Conservation (phyloP, 2,797 vertebrate species). For the Triplophysa bombifrons region DNA sequence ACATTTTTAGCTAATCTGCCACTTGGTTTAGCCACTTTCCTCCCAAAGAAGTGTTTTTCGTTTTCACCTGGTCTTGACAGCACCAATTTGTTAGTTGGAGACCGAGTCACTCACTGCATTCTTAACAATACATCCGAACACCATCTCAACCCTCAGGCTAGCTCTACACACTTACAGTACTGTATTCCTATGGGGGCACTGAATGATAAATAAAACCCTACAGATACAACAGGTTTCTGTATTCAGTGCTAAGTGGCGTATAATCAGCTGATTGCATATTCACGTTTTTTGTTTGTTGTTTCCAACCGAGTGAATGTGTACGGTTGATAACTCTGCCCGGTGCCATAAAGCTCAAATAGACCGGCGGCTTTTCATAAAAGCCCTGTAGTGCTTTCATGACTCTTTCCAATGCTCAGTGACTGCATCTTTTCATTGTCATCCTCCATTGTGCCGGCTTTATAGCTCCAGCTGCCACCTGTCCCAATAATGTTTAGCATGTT, state of each 20-base stretch:
- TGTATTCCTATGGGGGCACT: background rate
- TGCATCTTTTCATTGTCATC: constrained; percentile 76
- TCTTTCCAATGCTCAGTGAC: constrained; percentile 73
- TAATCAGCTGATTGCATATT: constrained; percentile 47
- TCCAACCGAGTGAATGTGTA: constrained; percentile 47
- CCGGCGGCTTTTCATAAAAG: constrained; percentile 72
- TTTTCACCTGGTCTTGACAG: constrained; percentile 7
- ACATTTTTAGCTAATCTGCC: constrained; percentile 25
- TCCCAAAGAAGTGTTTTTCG: background rate
- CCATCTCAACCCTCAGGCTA: constrained; percentile 5
- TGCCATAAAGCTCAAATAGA: constrained; percentile 74
- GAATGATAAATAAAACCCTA: constrained; percentile 31
- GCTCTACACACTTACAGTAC: background rate
- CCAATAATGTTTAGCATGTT: constrained; percentile 65
- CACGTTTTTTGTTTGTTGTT: constrained; percentile 45
- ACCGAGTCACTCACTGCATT: constrained; percentile 19
- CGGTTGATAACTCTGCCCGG: constrained; percentile 68
- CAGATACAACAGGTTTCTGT: constrained; percentile 32
- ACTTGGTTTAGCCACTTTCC: constrained; percentile 10
- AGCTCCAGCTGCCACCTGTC: constrained; percentile 76
- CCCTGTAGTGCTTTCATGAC: constrained; percentile 69
- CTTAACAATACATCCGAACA: constrained; percentile 9
- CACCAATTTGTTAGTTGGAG: constrained; percentile 31
- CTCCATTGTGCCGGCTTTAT: constrained; percentile 75
- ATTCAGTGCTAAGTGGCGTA: constrained; percentile 16